These are phyloP conservation scores for Cyprichromis sp. DNA, from an alignment of 2,113 vertebrate species.

Conservation along the genomic window DNA sequence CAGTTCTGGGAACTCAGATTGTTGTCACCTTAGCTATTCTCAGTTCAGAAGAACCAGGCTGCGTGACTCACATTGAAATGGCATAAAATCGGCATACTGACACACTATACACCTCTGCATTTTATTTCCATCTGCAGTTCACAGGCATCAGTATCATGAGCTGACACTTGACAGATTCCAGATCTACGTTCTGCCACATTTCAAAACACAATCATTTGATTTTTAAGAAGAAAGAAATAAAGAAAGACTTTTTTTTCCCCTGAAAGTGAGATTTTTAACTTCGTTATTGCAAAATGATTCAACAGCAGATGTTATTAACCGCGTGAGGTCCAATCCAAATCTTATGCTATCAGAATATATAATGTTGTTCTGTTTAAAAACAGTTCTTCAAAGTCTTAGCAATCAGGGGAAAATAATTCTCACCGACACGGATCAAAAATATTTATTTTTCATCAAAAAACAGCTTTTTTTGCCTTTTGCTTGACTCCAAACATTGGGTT, in stretches of 20 bases:
- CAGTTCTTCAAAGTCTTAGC: not conserved
- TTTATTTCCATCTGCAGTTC: not conserved
- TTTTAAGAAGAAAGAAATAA: not conserved
- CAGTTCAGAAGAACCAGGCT: not conserved
- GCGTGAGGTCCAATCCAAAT: not conserved
- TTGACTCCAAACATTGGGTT: not conserved
- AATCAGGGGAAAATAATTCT: not conserved
- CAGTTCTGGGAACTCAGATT: not conserved
- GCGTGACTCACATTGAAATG: conserved; percentile 9
- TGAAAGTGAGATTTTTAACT: not conserved
- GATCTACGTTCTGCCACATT: not conserved
- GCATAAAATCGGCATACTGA: not conserved
- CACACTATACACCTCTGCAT: not conserved
- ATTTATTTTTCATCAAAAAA: not conserved
- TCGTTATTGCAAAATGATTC: not conserved
- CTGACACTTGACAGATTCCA: not conserved
- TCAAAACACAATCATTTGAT: not conserved
- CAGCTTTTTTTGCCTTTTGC: not conserved
- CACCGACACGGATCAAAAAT: not conserved
- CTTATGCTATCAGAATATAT: not conserved
- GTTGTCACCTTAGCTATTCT: conserved; percentile 29
- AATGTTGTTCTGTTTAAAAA: not conserved
- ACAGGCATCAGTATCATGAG: not conserved
- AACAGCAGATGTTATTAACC: not conserved
- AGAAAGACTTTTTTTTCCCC: not conserved